These are phyloP conservation scores for Aethina tumida DNA, from an alignment of 1,140 invertebrate genomes.

Conservation along the genomic window DNA sequence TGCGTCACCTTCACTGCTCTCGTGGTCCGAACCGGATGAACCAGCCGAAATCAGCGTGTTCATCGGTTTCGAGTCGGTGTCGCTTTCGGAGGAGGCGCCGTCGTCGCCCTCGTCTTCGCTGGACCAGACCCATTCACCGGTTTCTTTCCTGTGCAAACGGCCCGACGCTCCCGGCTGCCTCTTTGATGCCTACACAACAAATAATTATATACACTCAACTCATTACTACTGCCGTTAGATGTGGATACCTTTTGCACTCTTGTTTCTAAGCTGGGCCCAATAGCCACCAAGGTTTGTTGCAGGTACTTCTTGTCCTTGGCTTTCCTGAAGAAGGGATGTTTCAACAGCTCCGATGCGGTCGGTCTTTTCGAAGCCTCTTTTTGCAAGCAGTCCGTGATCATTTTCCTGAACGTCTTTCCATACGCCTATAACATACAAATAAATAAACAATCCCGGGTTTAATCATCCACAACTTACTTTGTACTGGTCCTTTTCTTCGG, in stretches of 20 bases:
- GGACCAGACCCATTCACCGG: slow-evolving; percentile 98
- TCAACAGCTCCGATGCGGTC: slow-evolving; percentile 93
- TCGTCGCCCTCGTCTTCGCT: slow-evolving; percentile 77
- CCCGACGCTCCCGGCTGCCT: slow-evolving; percentile 85
- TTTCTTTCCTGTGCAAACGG: slow-evolving; percentile 83
- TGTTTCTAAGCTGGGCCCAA: slow-evolving; percentile 78
- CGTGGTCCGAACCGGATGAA: slow-evolving; percentile 74
- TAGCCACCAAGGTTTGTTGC: slow-evolving; percentile 78
- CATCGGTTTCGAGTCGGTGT: slow-evolving; percentile 41
- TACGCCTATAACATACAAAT: slow-evolving; percentile 53
- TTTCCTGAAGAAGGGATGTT: slow-evolving; percentile 99
- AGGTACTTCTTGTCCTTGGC: slow-evolving; percentile 95
- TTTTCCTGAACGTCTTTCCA: slow-evolving; percentile 93
- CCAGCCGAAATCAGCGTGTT: slow-evolving; percentile 63
- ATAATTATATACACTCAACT: background rate
- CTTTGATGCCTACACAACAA: slow-evolving; percentile 51
- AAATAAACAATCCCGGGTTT: no score
- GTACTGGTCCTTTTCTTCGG: slow-evolving; percentile 96
- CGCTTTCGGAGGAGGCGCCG: slow-evolving; percentile 44
- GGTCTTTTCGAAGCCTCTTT: slow-evolving; percentile 92
- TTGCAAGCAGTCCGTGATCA: slow-evolving; percentile 90
- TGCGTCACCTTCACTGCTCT: slow-evolving; percentile 41
- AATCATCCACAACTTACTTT: no score
- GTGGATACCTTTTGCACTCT: slow-evolving; percentile 71
- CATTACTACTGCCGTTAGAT: background rate